A percentile compares a stretch with the other conserved stretches of the same genome.
Evolutionary conservation across 2,797 vertebrate species (phyloP).

Genomic region (Sciurus vulgaris): DNA sequence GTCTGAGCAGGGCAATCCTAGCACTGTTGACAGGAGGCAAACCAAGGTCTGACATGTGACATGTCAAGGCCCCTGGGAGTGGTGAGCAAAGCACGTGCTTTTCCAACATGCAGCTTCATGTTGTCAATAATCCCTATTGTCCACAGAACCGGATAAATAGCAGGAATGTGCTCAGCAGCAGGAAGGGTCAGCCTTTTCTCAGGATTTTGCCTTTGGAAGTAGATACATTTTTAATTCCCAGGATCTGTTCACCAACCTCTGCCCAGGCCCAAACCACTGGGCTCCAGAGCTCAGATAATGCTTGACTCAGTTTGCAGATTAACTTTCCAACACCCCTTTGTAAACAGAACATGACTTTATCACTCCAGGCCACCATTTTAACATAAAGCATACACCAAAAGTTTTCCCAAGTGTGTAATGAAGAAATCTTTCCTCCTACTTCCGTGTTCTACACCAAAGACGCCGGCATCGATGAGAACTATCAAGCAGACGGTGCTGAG

Average conservation of each 20-base stretch:
- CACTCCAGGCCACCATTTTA: too few relatives aligned
- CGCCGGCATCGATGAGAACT: rapidly evolving
- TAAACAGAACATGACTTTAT: background rate
- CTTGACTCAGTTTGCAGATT: background rate
- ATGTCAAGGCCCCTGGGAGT: background rate
- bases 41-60: background rate
- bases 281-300: background rate
- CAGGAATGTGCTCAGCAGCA: background rate
- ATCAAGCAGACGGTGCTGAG: background rate
- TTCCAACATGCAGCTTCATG: background rate
- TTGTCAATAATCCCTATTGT: background rate
- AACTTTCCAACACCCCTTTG: background rate
- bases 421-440: background rate
- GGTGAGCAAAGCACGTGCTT: background rate
- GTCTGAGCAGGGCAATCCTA: background rate
- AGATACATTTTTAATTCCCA: background rate
- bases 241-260: background rate
- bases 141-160: rapidly evolving
- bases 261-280: background rate
- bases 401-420: background rate
- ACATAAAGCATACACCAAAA: too few relatives aligned
- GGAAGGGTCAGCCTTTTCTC: background rate
- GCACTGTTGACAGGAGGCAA: background rate
- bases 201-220: background rate
- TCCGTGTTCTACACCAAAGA: background rate